Percentiles rank a stretch among this genome's conserved stretches.
Evolutionary conservation across 2,797 vertebrate genomes (phyloP).

Genomic region (Rhinella marina): DNA sequence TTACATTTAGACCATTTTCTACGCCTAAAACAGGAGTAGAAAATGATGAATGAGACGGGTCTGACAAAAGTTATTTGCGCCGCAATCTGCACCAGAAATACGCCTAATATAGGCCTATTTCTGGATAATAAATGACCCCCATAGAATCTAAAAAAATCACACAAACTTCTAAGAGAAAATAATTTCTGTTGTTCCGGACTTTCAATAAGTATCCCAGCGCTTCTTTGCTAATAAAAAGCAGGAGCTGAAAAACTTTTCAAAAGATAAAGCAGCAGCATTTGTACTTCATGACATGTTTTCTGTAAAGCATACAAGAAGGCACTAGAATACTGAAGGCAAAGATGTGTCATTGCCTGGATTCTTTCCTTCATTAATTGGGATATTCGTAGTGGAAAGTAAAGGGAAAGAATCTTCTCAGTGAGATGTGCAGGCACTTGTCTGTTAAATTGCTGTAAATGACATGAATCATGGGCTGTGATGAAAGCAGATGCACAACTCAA

Average conservation of each 20-base stretch:
- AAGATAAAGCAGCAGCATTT: slow-evolving; percentile 45
- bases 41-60: no score
- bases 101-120: not conserved
- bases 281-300: slow-evolving; percentile 48
- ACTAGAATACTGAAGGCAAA: slow-evolving; percentile 36
- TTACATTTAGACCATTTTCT: no score
- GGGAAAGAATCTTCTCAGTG: slow-evolving; percentile 39
- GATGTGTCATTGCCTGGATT: slow-evolving; percentile 55
- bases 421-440: slow-evolving; percentile 61
- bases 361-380: slow-evolving; percentile 53
- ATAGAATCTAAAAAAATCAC: not conserved
- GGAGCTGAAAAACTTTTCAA: slow-evolving; percentile 51
- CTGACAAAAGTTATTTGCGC: no score
- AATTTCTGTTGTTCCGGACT: not conserved
- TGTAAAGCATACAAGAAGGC: slow-evolving; percentile 48
- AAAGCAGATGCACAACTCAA: slow-evolving; percentile 55
- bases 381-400: slow-evolving; percentile 27
- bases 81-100: no score
- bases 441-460: slow-evolving; percentile 50
- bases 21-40: no score
- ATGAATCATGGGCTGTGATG: slow-evolving; percentile 34
- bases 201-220: slow-evolving; percentile 16
- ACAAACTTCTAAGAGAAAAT: not conserved
- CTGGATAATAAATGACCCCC: not conserved
- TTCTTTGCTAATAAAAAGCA: slow-evolving; percentile 31